Base-by-base conservation (phyloP, 2,113 vertebrate species). In the Leptobrachium leishanense region DNA sequence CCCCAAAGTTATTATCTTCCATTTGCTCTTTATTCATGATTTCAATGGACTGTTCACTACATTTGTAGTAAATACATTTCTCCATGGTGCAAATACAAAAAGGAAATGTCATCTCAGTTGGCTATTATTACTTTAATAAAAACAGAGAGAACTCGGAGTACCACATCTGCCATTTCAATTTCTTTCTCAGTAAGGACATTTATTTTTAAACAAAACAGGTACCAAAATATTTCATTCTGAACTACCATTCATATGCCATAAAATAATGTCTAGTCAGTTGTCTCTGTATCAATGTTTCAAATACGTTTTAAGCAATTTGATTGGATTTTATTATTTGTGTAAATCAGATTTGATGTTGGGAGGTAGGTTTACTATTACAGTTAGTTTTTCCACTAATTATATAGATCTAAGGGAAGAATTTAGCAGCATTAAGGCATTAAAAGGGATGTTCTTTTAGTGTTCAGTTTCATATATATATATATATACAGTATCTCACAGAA, bases 141-240 rank as follows among this genome's bases (percentile, higher is more conserved):
- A 6, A 75, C n/a, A 13, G 43, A 75, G 44, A 46, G 72, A 43
- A 74, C 72, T 43, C 42, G 2, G 3, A 74, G 72, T 74, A 44
- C 55, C 15, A 20, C 62, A 64, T 46, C 59, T 65, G 20, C 43
- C 62, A 65, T 31, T 65, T 65, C 73, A 75, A 53, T 75, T 75
- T 74, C 57, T 75, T 20, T 75, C 73, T 50, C 62, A 75, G 73
- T 65, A 9, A 65, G 73, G 50, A 44, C 62, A 50, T 75, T n/a
- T 65, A 42, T 3, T 8, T 20, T 50, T 2, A 55, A 75, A 44
- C 59, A 75, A 65, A 64, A 31, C 43, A 71, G 6, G 20, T 6
- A 5, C 43, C 15, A 70, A 70, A 70, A 70, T 46, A 64, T 13
- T 43, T 62, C n/a, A 59, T 74, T 43, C 1, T 63, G 43, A 59